phyloP scores from a whole-genome alignment of 2,888 invertebrate genomes.

The Xylocampa areola region DNA sequence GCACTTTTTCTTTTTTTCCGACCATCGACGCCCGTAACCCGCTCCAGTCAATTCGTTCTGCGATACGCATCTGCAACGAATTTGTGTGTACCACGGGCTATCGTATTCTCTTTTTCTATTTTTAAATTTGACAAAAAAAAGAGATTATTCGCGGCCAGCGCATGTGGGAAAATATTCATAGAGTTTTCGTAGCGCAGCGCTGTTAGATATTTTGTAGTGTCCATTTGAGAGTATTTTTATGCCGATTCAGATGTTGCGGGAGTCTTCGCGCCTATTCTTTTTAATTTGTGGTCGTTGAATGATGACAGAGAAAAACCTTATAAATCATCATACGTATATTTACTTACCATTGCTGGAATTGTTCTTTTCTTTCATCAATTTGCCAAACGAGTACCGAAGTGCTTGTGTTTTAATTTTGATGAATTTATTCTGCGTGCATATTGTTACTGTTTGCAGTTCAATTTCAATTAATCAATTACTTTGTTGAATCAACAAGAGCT shows the following conservation, averaged over 20 bases:
- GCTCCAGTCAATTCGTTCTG: slow-evolving; percentile 77
- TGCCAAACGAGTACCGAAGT: slow-evolving; percentile 9
- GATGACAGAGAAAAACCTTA: too few species aligned
- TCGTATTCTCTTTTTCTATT: slow-evolving; percentile 41
- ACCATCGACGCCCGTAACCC: slow-evolving; percentile 65
- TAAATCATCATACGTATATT: too few species aligned
- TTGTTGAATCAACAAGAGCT: slow-evolving; percentile 24
- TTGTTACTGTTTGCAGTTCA: slow-evolving; percentile 18
- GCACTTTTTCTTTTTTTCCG: slow-evolving; percentile 56
- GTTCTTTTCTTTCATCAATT: slow-evolving; percentile 1
- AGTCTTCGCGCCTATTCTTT: background rate
- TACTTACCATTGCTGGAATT: too few species aligned
- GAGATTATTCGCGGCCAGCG: slow-evolving; percentile 6
- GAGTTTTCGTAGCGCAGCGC: slow-evolving; percentile 40
- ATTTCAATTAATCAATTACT: slow-evolving; percentile 39
- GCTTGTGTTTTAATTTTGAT: background rate
- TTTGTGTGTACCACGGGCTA: slow-evolving; percentile 64
- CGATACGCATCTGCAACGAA: slow-evolving; percentile 68
- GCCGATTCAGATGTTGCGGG: background rate
- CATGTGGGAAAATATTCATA: slow-evolving; percentile 55
- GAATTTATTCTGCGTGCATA: background rate
- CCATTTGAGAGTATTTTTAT: slow-evolving; percentile 14
- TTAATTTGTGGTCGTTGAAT: background rate
- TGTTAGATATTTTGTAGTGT: slow-evolving; percentile 20
- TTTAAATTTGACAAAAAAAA: slow-evolving; percentile 43